phyloP scores from a whole-genome alignment of 2,888 invertebrate genomes.

The Lasioglossum zephyrum region DNA sequence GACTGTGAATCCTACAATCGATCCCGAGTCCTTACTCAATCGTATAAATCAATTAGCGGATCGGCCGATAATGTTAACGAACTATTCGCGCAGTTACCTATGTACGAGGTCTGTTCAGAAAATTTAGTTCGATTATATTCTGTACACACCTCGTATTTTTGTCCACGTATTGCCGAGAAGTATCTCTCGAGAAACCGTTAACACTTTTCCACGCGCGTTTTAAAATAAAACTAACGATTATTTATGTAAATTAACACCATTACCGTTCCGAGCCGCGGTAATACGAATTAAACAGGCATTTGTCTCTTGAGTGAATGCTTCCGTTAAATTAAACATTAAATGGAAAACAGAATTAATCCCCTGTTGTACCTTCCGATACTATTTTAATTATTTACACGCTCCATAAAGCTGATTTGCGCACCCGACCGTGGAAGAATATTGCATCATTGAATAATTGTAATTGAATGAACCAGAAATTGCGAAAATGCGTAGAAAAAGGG shows the following conservation, averaged over 20 bases:
- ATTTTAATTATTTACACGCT: neutral
- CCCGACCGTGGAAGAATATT: neutral
- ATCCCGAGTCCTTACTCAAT: constrained; percentile 76
- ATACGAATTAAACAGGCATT: neutral
- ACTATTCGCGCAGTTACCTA: constrained; percentile 46
- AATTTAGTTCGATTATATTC: too few species aligned
- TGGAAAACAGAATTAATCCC: neutral
- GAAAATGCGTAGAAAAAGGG: neutral
- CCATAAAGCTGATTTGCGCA: neutral
- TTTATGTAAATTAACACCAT: neutral
- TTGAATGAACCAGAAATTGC: neutral
- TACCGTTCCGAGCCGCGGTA: neutral
- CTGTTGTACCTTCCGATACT: neutral
- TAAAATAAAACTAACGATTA: neutral
- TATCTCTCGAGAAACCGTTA: too few species aligned
- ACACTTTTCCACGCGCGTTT: too few species aligned
- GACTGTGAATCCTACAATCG: constrained; percentile 69
- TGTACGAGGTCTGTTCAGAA: too few species aligned
- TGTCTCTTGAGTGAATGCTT: neutral
- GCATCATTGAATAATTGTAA: neutral
- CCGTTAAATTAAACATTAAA: neutral
- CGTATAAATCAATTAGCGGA: constrained; percentile 81
- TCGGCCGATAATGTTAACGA: constrained; percentile 75
- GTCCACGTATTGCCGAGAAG: too few species aligned
- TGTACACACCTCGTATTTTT: too few species aligned